Base-by-base conservation (phyloP, 1,140 invertebrate species). In the Leucophenga varia region DNA sequence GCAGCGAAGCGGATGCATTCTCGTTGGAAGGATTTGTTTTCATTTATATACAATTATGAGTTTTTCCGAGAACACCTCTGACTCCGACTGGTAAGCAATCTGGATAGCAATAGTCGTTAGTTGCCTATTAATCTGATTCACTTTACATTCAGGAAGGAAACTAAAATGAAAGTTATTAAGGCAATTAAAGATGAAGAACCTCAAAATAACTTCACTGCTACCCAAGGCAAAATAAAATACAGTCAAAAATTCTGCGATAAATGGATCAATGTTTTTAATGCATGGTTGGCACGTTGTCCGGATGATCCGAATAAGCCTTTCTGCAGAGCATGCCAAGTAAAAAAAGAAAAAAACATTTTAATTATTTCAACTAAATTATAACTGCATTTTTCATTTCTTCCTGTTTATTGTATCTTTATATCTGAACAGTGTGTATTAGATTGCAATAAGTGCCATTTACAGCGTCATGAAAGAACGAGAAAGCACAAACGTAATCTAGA, bases 401-500 rank as follows among this genome's bases (percentile, higher is more conserved):
- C n/a, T n/a, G n/a, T n/a, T n/a, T n/a, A n/a, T n/a, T n/a, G n/a
- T n/a, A n/a, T n/a, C n/a, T n/a, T n/a, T n/a, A n/a, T n/a, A n/a
- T n/a, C n/a, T n/a, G n/a, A n/a, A n/a, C n/a, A 64, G 17, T 70
- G 69, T 28, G 55, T 57, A 6, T 36, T 73, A 28, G 70, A 73
- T 34, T 72, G 69, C 32, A 73, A 73, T 34, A 60, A 65, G n/a
- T 73, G 70, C 34, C 70, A 73, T 30, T 39, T 73, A 19, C 63
- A 64, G 5, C 45, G 70, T 8, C 70, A 73, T 38, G 64, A 73
- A 19, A 58, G 56, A 1, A 73, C 70, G 7, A 63, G 58, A 9
- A 73, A 73, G 34, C 70, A 73, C 39, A 51, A 59, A 19, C 54
- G 69, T 5, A 73, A 73, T 38, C 31, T 72, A 22, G 63, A 73